These are phyloP conservation scores for Lynx canadensis DNA, from an alignment of 2,113 vertebrate genomes.

Conservation along the genomic window DNA sequence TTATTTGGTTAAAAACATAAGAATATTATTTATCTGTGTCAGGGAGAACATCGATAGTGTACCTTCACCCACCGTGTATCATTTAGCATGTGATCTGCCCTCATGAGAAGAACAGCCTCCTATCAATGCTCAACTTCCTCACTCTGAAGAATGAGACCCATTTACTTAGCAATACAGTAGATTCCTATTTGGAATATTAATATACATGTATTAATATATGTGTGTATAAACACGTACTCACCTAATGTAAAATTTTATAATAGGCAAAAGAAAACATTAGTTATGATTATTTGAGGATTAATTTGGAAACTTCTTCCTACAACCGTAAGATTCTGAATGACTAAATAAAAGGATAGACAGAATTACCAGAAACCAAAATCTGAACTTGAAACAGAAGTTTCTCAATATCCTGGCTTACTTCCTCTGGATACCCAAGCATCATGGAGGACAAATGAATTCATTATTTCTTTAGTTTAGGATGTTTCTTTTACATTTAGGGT, in stretches of 20 bases:
- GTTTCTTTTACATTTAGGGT: neutral
- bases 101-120: neutral
- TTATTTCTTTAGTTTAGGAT: neutral
- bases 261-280: conserved; percentile 10
- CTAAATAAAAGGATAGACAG: conserved; percentile 8
- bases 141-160: neutral
- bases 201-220: neutral
- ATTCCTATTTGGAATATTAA: conserved; percentile 47
- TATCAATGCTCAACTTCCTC: neutral
- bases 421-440: neutral
- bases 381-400: conserved; percentile 23
- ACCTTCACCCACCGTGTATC: neutral
- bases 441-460: neutral
- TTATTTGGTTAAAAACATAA: conserved; percentile 42
- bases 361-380: conserved; percentile 21
- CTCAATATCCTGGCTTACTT: neutral
- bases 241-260: neutral
- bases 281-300: neutral
- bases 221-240: neutral
- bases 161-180: conserved; percentile 20
- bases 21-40: neutral
- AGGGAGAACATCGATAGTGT: neutral
- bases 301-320: neutral
- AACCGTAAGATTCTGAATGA: conserved; percentile 31
- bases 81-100: neutral